Percentiles rank a stretch among this genome's conserved stretches.
phyloP scores from a whole-genome alignment of 92 coral and sea anemone genomes.

The Paragorgia papillata region DNA sequence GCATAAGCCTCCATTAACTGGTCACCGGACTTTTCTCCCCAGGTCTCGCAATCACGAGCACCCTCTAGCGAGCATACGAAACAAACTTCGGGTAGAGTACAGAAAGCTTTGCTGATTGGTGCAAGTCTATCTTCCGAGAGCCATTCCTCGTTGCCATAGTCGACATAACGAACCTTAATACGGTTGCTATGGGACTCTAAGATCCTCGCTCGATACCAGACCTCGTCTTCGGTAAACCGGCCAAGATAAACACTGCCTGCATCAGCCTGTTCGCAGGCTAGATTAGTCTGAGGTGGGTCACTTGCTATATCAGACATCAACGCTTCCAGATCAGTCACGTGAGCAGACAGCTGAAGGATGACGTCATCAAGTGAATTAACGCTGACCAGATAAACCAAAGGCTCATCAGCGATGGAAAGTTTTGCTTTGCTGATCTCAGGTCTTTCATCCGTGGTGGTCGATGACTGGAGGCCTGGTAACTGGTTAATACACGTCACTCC shows the following conservation, averaged over 20 bases:
- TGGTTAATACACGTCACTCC: constrained; percentile 54
- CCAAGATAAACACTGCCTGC: constrained; percentile 61
- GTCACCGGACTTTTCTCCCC: constrained; percentile 50
- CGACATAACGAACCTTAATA: constrained; percentile 69
- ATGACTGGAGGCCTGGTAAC: constrained; percentile 11
- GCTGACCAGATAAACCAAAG: constrained; percentile 16
- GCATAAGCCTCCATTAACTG: constrained; percentile 48
- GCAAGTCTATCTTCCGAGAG: constrained; percentile 61
- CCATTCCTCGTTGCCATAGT: constrained; percentile 86
- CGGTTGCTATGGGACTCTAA: constrained; percentile 40
- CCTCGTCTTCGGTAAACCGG: constrained; percentile 72
- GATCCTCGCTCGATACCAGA: constrained; percentile 78
- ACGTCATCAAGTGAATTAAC: constrained; percentile 67
- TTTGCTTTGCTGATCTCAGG: not conserved
- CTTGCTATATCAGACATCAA: constrained; percentile 78
- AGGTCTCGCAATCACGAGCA: constrained; percentile 43
- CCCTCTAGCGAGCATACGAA: constrained; percentile 62
- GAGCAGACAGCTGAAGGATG: constrained; percentile 69
- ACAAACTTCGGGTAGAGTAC: constrained; percentile 71
- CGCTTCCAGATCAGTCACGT: constrained; percentile 61
- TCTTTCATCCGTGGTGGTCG: not conserved
- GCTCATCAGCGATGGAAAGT: constrained; percentile 8
- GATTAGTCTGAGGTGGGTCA: constrained; percentile 19
- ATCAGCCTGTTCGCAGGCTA: constrained; percentile 26
- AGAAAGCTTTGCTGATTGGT: constrained; percentile 54